A percentile compares a stretch with the other conserved stretches of the same genome.
These are phyloP conservation scores for Apis dorsata DNA, from an alignment of 1,140 invertebrate species.

Conservation along the genomic window DNA sequence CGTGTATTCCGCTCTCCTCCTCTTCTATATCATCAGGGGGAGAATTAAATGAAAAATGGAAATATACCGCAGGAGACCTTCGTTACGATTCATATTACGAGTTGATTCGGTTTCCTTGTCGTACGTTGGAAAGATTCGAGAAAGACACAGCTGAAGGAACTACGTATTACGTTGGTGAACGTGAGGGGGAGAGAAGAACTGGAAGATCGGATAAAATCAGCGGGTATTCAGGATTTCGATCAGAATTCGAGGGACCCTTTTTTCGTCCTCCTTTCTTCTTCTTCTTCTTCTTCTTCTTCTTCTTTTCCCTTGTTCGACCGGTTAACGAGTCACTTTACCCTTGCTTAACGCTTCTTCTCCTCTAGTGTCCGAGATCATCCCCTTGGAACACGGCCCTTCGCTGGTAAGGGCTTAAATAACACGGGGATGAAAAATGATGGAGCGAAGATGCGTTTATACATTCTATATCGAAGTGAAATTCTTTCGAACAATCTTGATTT, in stretches of 20 bases:
- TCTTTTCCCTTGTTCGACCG: too few relatives aligned
- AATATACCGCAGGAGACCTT: neutral
- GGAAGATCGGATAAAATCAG: slow-evolving; percentile 11
- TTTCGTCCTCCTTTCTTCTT: too few relatives aligned
- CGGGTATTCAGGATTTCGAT: slow-evolving; percentile 6
- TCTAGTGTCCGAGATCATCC: neutral
- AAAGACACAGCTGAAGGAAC: neutral
- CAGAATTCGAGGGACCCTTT: slow-evolving; percentile 40
- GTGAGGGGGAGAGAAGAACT: neutral
- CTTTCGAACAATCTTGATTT: too few relatives aligned
- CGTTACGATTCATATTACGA: neutral
- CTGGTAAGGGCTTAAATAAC: neutral
- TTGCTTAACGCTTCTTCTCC: neutral
- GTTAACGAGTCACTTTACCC: neutral
- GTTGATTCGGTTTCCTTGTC: neutral
- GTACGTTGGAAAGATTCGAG: slow-evolving; percentile 10
- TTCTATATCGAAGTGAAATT: too few relatives aligned
- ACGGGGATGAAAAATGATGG: neutral
- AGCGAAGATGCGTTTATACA: too few relatives aligned
- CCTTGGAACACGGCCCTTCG: neutral
- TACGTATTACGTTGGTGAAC: neutral
- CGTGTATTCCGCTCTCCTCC: too few relatives aligned
- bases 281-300: neutral
- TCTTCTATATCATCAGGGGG: neutral
- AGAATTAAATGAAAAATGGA: neutral